Percentiles rank a stretch among this genome's conserved stretches.
phyloP scores from a whole-genome alignment of 2,888 invertebrate genomes.

The Penaeus monodon region DNA sequence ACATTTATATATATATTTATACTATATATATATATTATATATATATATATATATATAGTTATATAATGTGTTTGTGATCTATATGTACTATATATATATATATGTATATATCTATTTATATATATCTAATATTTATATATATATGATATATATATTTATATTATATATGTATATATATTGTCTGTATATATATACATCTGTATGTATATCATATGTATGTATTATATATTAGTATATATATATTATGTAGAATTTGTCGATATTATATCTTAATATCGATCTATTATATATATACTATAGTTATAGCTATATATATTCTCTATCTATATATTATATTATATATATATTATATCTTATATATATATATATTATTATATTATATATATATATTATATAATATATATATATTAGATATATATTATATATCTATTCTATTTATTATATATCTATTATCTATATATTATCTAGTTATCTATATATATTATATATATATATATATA shows the following conservation, averaged over 20 bases:
- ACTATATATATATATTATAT: slow-evolving; percentile 3
- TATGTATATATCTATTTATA: too few species aligned
- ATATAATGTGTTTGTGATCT: too few species aligned
- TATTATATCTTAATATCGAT: too few species aligned
- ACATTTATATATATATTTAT: slow-evolving; percentile 9
- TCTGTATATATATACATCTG: background rate
- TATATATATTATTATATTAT: slow-evolving; percentile 7
- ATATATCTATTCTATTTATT: too few species aligned
- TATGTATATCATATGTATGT: slow-evolving; percentile 8
- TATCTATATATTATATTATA: slow-evolving; percentile 1
- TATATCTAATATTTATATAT: too few species aligned
- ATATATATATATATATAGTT: slow-evolving; percentile 3
- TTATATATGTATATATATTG: too few species aligned
- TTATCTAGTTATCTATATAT: background rate
- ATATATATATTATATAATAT: slow-evolving; percentile 7
- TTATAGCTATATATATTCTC: background rate
- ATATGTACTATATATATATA: slow-evolving; percentile 2
- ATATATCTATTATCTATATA: too few species aligned
- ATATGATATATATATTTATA: too few species aligned
- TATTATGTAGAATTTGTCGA: too few species aligned
- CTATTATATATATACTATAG: slow-evolving; percentile 5
- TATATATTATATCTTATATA: slow-evolving; percentile 10
- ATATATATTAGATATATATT: slow-evolving; percentile 1
- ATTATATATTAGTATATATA: slow-evolving; percentile 8
- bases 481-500: too few species aligned